phyloP scores from a whole-genome alignment of 92 coral and sea anemone genomes.

The Phenganax stokvisi region DNA sequence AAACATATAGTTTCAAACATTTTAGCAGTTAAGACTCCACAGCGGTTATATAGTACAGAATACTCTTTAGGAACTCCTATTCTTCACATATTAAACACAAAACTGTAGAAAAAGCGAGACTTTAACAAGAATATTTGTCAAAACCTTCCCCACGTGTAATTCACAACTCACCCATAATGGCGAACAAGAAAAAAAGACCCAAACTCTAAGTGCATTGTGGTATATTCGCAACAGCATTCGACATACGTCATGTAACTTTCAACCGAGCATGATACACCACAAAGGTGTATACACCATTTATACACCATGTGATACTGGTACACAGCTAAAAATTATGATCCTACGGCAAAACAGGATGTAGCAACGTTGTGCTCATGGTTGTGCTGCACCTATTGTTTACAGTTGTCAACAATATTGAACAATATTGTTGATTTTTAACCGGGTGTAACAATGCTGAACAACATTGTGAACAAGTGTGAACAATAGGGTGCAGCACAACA shows the following conservation, averaged over 20 bases:
- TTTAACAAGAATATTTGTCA: neutral
- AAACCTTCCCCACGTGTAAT: slow-evolving; percentile 25
- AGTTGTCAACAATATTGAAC: too few relatives aligned
- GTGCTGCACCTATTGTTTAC: too few relatives aligned
- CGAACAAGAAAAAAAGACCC: slow-evolving; percentile 17
- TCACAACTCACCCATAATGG: slow-evolving; percentile 40
- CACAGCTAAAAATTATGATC: neutral
- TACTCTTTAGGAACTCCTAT: neutral
- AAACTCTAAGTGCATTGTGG: slow-evolving; percentile 25
- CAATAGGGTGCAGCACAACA: too few relatives aligned
- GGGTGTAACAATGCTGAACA: too few relatives aligned
- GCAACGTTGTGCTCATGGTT: too few relatives aligned
- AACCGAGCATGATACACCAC: neutral
- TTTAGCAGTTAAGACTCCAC: neutral
- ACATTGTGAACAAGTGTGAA: too few relatives aligned
- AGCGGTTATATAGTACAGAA: neutral
- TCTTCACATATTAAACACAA: too few relatives aligned
- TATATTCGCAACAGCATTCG: neutral
- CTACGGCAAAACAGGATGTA: too few relatives aligned
- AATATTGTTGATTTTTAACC: too few relatives aligned
- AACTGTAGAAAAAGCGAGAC: neutral
- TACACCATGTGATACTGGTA: neutral
- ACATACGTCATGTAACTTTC: slow-evolving; percentile 1
- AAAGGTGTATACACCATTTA: neutral
- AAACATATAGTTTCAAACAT: neutral